Evolutionary conservation across 2,888 invertebrate genomes (phyloP).

Genomic region (Silvanus unidentatus): DNA sequence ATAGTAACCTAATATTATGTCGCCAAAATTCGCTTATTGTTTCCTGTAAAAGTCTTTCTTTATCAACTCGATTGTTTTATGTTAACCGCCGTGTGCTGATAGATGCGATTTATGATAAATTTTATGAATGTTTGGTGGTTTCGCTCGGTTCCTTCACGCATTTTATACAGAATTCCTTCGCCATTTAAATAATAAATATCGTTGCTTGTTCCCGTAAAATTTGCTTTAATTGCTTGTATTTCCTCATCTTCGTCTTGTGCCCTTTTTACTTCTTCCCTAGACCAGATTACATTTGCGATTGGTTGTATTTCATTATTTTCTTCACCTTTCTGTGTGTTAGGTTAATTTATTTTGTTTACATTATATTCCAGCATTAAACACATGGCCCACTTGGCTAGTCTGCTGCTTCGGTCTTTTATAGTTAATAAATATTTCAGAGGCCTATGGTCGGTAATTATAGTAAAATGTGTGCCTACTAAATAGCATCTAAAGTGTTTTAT

Average conservation of each 20-base stretch:
- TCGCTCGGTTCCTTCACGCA: slow-evolving; percentile 1
- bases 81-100: slow-evolving; percentile 28
- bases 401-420: no score
- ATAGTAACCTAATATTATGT: no score
- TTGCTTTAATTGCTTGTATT: background rate
- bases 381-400: no score
- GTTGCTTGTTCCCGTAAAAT: background rate
- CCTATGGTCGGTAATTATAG: no score
- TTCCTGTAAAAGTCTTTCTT: slow-evolving; percentile 25
- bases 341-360: no score
- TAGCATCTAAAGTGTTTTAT: no score
- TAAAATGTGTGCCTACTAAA: no score
- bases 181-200: slow-evolving; percentile 10
- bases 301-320: slow-evolving; percentile 1
- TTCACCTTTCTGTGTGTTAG: no score
- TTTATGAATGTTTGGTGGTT: slow-evolving; percentile 13
- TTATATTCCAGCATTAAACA: no score
- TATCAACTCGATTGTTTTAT: slow-evolving; percentile 24
- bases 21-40: no score
- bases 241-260: slow-evolving; percentile 8
- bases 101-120: slow-evolving; percentile 22
- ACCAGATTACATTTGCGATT: slow-evolving; percentile 4
- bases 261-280: slow-evolving; percentile 1
- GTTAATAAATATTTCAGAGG: no score
- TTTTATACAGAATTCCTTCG: slow-evolving; percentile 14